Conservation (phyloP, 2,888 invertebrate genomes). For the Tetranychus truncatus region DNA sequence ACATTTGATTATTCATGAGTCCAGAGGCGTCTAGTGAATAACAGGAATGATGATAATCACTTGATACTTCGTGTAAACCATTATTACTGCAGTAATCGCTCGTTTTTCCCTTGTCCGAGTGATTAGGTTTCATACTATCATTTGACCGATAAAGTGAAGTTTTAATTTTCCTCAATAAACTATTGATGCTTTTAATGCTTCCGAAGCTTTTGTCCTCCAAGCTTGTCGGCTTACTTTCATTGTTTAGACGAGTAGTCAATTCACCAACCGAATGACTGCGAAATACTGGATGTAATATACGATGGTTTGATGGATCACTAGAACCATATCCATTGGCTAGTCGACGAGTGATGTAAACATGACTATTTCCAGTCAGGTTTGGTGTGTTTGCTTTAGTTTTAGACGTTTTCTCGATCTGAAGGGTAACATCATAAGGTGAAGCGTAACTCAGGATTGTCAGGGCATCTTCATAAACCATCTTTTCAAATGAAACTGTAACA, state of each 20-base stretch:
- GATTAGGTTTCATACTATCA: background rate
- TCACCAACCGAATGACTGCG: conserved; percentile 60
- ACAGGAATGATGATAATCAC: background rate
- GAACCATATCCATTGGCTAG: conserved; percentile 9
- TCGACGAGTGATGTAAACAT: conserved; percentile 16
- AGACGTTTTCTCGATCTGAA: conserved; percentile 46
- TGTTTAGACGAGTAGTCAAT: conserved; percentile 33
- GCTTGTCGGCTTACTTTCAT: background rate
- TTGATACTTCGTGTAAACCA: background rate
- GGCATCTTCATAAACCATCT: conserved; percentile 76
- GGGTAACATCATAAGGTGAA: conserved; percentile 66
- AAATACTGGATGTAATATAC: conserved; percentile 48
- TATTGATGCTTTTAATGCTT: conserved; percentile 4
- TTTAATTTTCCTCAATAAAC: background rate
- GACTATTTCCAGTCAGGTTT: conserved; percentile 25
- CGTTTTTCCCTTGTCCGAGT: background rate
- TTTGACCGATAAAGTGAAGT: background rate
- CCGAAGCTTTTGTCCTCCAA: background rate
- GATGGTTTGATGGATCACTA: conserved; percentile 10
- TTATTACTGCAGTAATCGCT: background rate
- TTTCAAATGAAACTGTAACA: conserved; percentile 65
- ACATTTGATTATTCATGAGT: background rate
- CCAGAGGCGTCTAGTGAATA: background rate
- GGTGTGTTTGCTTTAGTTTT: conserved; percentile 32
- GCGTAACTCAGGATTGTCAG: conserved; percentile 71